A percentile compares a stretch with the other conserved stretches of the same genome.
phyloP scores from a whole-genome alignment of 2,113 vertebrate species.

The Xiphias gladius region DNA sequence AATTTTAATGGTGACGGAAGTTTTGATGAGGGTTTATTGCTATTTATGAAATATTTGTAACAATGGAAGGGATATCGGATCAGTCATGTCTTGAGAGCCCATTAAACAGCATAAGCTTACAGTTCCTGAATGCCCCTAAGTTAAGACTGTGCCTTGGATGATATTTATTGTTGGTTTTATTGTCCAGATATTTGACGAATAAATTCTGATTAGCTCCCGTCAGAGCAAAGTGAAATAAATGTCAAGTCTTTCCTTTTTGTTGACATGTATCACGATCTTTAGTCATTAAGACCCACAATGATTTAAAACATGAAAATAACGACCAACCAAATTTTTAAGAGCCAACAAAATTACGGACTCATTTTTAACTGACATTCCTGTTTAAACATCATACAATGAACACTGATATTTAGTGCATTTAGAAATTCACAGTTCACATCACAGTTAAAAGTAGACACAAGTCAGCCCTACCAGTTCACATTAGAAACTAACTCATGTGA shows the following conservation, averaged over 20 bases:
- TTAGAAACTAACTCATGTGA: slow-evolving; percentile 3
- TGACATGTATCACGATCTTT: background rate
- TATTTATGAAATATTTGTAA: slow-evolving; percentile 44
- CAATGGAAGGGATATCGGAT: background rate
- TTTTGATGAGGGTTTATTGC: slow-evolving; percentile 6
- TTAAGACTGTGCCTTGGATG: slow-evolving; percentile 53
- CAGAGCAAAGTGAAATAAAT: slow-evolving; percentile 6
- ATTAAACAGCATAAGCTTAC: no score
- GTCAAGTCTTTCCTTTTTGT: slow-evolving; percentile 21
- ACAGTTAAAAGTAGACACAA: slow-evolving; percentile 27
- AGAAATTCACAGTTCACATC: slow-evolving; percentile 46
- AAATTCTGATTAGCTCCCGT: slow-evolving; percentile 34
- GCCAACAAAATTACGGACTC: background rate
- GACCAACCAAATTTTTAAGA: background rate
- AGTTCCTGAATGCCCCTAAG: no score
- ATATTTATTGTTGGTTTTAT: slow-evolving; percentile 34
- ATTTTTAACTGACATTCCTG: background rate
- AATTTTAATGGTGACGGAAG: background rate
- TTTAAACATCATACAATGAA: slow-evolving; percentile 11
- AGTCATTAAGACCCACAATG: background rate
- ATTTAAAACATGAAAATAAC: slow-evolving; percentile 1
- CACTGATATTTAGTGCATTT: slow-evolving; percentile 40
- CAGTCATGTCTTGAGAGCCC: background rate
- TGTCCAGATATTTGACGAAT: slow-evolving; percentile 44
- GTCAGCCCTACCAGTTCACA: slow-evolving; percentile 41